Conservation (phyloP, 2,888 invertebrate species). For the Tolmerus cingulatus region DNA sequence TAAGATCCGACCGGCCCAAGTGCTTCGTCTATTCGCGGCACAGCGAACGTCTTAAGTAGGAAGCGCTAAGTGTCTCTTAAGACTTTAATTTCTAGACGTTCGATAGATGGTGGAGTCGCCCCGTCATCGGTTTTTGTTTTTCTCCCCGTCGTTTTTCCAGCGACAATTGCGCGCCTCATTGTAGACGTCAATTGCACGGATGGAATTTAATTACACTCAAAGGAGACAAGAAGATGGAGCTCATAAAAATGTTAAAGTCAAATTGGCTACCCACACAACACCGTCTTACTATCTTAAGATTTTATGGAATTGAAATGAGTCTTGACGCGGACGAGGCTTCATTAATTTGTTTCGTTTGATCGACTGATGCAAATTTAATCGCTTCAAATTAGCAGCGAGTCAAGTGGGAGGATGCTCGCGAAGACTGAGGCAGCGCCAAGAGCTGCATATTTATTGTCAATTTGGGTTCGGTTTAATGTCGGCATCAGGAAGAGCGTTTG, state of each 20-base stretch:
- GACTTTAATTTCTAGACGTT: neutral
- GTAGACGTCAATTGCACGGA: slow-evolving; percentile 8
- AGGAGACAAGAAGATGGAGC: neutral
- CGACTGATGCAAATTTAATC: slow-evolving; percentile 5
- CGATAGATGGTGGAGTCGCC: neutral
- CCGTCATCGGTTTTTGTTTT: neutral
- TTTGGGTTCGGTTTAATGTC: neutral
- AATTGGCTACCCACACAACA: slow-evolving; percentile 3
- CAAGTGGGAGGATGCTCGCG: neutral
- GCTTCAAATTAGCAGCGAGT: neutral
- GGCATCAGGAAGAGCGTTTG: neutral
- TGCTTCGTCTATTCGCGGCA: neutral
- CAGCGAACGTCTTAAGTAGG: slow-evolving; percentile 8
- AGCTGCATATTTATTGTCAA: neutral
- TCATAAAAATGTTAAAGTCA: neutral
- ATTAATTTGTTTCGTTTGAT: slow-evolving; percentile 17
- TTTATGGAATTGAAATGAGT: neutral
- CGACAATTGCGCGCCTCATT: slow-evolving; percentile 21
- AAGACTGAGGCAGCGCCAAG: neutral
- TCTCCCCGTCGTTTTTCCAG: neutral
- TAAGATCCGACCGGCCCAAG: neutral
- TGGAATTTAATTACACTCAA: slow-evolving; percentile 29
- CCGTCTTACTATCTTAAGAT: neutral
- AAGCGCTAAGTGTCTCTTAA: neutral
- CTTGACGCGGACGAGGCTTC: neutral